Evolutionary conservation across 1,140 invertebrate genomes (phyloP).

Genomic region (Zaprionus taronus): DNA sequence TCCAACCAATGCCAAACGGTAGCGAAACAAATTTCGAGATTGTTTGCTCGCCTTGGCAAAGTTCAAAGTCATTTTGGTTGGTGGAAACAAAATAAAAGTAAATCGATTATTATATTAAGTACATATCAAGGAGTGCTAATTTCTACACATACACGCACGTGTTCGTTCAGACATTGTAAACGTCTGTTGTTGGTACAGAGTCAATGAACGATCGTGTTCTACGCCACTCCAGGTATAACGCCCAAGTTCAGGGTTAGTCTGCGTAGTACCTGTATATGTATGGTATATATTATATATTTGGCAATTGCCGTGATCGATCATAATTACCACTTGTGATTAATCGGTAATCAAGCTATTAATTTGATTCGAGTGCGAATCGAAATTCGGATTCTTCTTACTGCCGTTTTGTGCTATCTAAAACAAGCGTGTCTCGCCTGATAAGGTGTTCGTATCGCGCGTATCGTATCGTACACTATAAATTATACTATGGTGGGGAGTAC

Average conservation of each 20-base stretch:
- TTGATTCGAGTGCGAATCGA: constrained; percentile 4
- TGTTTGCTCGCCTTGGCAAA: constrained; percentile 32
- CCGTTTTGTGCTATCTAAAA: constrained; percentile 16
- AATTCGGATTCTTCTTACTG: background rate
- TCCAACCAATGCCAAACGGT: constrained; percentile 29
- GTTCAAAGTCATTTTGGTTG: constrained; percentile 26
- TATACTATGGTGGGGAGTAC: background rate
- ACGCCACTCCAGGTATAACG: constrained; percentile 14
- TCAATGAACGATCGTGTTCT: constrained; percentile 8
- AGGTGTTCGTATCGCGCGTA: constrained; percentile 18
- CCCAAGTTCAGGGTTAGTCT: constrained; percentile 21
- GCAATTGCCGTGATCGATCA: constrained; percentile 1
- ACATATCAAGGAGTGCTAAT: constrained; percentile 19
- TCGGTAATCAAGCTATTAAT: constrained; percentile 26
- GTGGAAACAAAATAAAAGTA: background rate
- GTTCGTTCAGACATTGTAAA: background rate
- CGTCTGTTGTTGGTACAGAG: background rate
- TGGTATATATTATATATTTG: background rate
- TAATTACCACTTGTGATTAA: constrained; percentile 29
- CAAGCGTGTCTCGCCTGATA: constrained; percentile 14
- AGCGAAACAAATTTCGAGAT: constrained; percentile 11
- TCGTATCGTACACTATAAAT: constrained; percentile 1
- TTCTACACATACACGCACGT: constrained; percentile 3
- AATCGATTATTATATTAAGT: constrained; percentile 38
- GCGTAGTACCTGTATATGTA: background rate